phyloP scores from a whole-genome alignment of 2,888 invertebrate species.

The Muschampia plurimacula region DNA sequence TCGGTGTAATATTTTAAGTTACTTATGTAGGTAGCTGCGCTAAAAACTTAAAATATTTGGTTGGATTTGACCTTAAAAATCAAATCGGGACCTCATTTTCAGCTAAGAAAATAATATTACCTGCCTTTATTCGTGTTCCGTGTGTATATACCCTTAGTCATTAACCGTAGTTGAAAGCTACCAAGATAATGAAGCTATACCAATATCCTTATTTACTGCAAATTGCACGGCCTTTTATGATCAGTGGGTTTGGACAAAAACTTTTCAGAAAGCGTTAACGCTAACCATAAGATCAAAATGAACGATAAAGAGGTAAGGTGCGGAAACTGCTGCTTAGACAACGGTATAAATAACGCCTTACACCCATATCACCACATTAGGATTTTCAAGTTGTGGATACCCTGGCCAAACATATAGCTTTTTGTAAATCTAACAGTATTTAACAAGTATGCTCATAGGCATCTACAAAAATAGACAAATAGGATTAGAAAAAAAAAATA shows the following conservation, averaged over 20 bases:
- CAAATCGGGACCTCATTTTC: background rate
- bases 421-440: no score
- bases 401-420: no score
- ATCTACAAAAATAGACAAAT: no score
- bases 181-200: conserved; percentile 77
- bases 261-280: background rate
- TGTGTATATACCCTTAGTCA: conserved; percentile 49
- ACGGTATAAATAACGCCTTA: background rate
- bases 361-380: no score
- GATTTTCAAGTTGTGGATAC: no score
- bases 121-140: background rate
- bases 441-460: no score
- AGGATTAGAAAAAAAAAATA: no score
- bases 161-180: conserved; percentile 59
- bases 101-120: background rate
- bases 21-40: no score
- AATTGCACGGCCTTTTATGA: conserved; percentile 62
- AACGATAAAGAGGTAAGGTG: background rate
- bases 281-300: background rate
- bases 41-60: no score
- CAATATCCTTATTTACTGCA: conserved; percentile 85
- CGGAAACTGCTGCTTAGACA: background rate
- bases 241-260: background rate
- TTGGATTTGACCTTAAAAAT: background rate
- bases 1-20: no score